A percentile compares a stretch with the other conserved stretches of the same genome.
Conservation (phyloP, 2,888 invertebrate species). For the Cosmopolites sordidus region DNA sequence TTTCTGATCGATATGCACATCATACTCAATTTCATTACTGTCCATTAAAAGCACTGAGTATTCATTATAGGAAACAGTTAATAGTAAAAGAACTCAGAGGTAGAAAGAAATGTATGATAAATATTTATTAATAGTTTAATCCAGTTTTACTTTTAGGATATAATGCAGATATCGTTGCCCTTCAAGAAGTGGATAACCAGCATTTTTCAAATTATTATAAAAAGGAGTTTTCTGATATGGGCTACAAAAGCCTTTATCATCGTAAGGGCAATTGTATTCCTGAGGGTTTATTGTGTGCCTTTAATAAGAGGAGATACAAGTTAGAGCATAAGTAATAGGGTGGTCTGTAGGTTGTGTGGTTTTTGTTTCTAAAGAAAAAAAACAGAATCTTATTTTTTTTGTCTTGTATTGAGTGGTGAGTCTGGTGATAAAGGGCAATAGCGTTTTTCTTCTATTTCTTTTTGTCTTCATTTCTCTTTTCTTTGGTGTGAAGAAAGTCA, state of each 20-base stretch:
- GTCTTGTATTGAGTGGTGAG: too few species aligned
- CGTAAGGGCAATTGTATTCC: conserved; percentile 68
- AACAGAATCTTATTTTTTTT: too few species aligned
- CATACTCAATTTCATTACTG: conserved; percentile 80
- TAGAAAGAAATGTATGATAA: conserved; percentile 37
- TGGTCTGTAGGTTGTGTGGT: too few species aligned
- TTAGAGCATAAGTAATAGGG: too few species aligned
- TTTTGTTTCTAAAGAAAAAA: too few species aligned
- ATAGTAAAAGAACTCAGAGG: conserved; percentile 77
- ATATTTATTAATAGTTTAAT: background rate
- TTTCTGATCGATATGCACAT: conserved; percentile 86
- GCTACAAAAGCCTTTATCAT: conserved; percentile 60
- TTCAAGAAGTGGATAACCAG: conserved; percentile 89
- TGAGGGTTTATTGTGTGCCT: conserved; percentile 82
- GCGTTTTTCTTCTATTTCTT: too few species aligned
- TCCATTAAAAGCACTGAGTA: conserved; percentile 71
- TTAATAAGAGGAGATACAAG: conserved; percentile 64
- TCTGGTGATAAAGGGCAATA: too few species aligned
- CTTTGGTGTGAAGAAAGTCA: too few species aligned
- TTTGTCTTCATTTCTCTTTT: too few species aligned
- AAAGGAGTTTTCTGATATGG: conserved; percentile 55
- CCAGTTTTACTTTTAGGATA: conserved; percentile 58
- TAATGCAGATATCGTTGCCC: conserved; percentile 82
- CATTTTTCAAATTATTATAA: conserved; percentile 66
- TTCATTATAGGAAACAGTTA: conserved; percentile 84